phyloP scores from a whole-genome alignment of 37 sponge, comb jelly and placozoan species.

The Crambe crambe region DNA sequence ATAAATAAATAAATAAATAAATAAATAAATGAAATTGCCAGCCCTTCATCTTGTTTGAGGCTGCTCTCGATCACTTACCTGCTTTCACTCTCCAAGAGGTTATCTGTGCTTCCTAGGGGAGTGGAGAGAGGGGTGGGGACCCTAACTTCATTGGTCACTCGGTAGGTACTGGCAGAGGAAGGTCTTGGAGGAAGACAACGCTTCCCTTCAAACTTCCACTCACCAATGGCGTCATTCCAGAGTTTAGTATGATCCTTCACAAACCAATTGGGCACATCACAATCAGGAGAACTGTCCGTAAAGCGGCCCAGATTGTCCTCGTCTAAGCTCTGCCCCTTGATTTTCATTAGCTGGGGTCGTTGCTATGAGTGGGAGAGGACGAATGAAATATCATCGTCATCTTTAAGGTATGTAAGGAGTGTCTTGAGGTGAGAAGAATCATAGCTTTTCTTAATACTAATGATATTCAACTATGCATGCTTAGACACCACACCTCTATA shows the following conservation, averaged over 20 bases:
- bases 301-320: too few relatives aligned
- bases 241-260: conserved; percentile 3
- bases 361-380: neutral
- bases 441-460: too few relatives aligned
- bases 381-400: too few relatives aligned
- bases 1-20: too few relatives aligned
- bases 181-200: neutral
- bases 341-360: neutral
- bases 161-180: neutral
- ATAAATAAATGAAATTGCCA: too few relatives aligned
- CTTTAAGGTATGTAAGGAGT: too few relatives aligned
- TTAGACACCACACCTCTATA: too few relatives aligned
- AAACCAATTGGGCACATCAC: neutral
- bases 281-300: neutral
- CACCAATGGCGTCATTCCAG: conserved; percentile 32
- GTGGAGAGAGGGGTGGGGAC: conserved; percentile 21
- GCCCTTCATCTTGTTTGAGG: too few relatives aligned
- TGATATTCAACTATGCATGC: too few relatives aligned
- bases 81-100: neutral
- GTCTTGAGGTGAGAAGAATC: too few relatives aligned
- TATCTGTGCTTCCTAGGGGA: conserved; percentile 12
- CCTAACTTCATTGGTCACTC: conserved; percentile 19
- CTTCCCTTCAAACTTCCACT: conserved; percentile 38
- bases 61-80: too few relatives aligned
- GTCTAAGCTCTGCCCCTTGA: too few relatives aligned